Base-by-base conservation (phyloP, 2,797 vertebrate species). In the Darevskia nairensis region DNA sequence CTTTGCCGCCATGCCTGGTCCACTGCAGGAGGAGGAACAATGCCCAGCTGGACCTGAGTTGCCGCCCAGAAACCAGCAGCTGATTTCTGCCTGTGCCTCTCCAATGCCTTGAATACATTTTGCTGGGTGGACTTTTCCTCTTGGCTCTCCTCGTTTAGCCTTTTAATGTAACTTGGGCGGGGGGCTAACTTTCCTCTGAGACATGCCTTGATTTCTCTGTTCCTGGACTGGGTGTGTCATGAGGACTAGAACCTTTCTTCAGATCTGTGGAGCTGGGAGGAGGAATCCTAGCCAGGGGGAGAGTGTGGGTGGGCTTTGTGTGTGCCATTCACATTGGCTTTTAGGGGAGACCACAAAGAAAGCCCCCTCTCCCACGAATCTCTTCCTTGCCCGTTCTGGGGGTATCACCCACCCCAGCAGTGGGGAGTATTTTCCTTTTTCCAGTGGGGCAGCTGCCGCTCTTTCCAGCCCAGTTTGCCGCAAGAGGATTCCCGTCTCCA, bases 1-100 rank as follows among this genome's bases (percentile, higher is more conserved):
- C n/a, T 97, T 91, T 88, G 88, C 76, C 0, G 93, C 84, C 17
- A 79, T 82, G 66, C 93, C 80, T 75, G 29, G 50, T 9, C 91
- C 35, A 8, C 59, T 55, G 0, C 23, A 3, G 74, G 89, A n/a
- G 50, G 55, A 87, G 23, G 80, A 92, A 66, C 82, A 74, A 72
- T 41, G 80, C 1, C 35, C 68, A 7, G 39, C 80, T 29, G 68
- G 9, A 0, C 86, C 71, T 59, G 88, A 15, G 21, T 59, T 80
- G 3, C 84, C 81, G 74, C 77, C 68, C 79, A 23, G 64, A 50
- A 7, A 41, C 15, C 1, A 29, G 46, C 32, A 35, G 25, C 35
- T 4, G 1, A 13, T 10, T 4, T 64, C 25, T 46, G 41, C 11
- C 44, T 1, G 4, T 32, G 4, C 3, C 25, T 7, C 32, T 21